phyloP scores from a whole-genome alignment of 2,113 vertebrate genomes.

The Zosterops lateralis region DNA sequence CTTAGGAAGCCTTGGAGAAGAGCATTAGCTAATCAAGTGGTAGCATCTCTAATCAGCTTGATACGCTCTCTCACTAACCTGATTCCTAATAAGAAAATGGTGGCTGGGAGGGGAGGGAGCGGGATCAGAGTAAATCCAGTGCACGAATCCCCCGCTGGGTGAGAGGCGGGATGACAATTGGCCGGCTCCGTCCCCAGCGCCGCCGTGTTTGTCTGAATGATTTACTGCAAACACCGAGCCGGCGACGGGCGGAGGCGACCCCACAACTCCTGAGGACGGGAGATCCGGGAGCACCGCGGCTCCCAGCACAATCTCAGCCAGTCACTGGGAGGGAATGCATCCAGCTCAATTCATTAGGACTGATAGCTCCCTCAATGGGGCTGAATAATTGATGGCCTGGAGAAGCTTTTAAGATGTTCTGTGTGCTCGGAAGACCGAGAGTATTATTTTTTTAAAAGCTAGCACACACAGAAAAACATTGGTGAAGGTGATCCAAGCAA shows the following conservation, averaged over 20 bases:
- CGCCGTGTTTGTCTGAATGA: conserved; percentile 44
- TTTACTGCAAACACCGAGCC: conserved; percentile 7
- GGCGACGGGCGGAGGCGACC: not conserved
- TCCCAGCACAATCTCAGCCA: conserved; percentile 62
- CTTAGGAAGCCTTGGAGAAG: not conserved
- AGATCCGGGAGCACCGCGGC: not conserved
- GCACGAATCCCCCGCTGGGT: not conserved
- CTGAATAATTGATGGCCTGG: conserved; percentile 82
- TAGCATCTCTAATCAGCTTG: conserved; percentile 63
- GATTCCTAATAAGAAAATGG: conserved; percentile 66
- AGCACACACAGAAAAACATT: conserved; percentile 66
- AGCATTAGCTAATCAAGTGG: conserved; percentile 68
- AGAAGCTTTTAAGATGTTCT: conserved; percentile 77
- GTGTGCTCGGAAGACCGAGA: conserved; percentile 39
- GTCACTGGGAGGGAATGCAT: conserved; percentile 66
- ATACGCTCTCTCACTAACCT: conserved; percentile 55
- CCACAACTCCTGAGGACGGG: not conserved
- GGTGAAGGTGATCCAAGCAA: conserved; percentile 64
- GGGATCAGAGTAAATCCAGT: not conserved
- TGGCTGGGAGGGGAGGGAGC: not conserved
- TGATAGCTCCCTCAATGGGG: conserved; percentile 77
- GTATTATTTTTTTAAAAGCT: conserved; percentile 74
- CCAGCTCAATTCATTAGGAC: conserved; percentile 79
- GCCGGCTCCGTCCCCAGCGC: not conserved
- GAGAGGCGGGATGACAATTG: not conserved